Conservation (phyloP, 2,113 vertebrate genomes). For the Lasiurus cinereus region DNA sequence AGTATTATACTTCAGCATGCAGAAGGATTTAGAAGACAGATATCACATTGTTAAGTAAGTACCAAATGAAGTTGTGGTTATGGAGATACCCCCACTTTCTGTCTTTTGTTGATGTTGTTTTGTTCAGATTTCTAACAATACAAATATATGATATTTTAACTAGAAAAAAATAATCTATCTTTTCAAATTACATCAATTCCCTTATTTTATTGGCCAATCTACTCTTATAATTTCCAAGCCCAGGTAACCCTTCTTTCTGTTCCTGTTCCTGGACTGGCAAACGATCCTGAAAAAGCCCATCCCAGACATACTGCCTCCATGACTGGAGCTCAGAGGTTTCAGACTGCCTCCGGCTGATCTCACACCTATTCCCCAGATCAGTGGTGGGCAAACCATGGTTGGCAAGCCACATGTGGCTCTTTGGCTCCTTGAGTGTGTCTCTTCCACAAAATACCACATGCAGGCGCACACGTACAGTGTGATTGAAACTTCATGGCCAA, state of each 20-base stretch:
- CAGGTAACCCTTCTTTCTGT: background rate
- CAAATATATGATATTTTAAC: background rate
- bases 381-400: too few species aligned
- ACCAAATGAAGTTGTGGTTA: background rate
- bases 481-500: too few species aligned
- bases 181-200: background rate
- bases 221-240: background rate
- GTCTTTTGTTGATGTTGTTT: background rate
- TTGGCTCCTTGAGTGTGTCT: too few species aligned
- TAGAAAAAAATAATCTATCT: background rate
- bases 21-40: background rate
- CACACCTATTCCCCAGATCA: background rate
- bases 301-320: background rate
- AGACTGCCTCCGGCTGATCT: too few species aligned
- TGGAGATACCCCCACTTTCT: background rate
- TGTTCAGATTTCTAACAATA: constrained; percentile 11
- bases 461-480: too few species aligned
- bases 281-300: background rate
- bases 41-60: background rate
- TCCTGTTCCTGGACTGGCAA: background rate
- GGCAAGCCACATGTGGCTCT: too few species aligned
- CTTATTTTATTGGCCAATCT: background rate
- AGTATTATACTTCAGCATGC: background rate
- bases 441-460: too few species aligned
- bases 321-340: background rate